Conservation (phyloP, 2,888 invertebrate species). For the Oxyteleia sp. region DNA sequence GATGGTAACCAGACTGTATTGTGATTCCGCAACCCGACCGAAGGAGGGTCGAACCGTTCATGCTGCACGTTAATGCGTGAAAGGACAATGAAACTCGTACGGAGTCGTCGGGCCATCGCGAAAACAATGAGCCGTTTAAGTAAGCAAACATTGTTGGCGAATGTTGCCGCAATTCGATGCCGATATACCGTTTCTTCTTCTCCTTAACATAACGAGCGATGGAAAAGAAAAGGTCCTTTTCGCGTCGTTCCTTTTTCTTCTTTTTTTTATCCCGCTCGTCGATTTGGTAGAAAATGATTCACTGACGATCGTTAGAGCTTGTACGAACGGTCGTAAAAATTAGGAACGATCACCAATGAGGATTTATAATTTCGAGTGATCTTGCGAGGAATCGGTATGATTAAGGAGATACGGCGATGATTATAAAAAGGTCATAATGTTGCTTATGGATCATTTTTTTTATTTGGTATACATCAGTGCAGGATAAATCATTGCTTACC, state of each 20-base stretch:
- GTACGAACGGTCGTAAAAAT: constrained; percentile 28
- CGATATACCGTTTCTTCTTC: constrained; percentile 53
- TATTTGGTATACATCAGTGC: no score
- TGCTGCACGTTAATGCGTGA: constrained; percentile 73
- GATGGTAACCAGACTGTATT: constrained; percentile 64
- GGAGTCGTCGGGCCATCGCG: constrained; percentile 63
- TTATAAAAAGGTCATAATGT: no score
- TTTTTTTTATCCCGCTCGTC: neutral
- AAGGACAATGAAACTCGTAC: constrained; percentile 72
- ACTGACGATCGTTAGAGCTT: constrained; percentile 12
- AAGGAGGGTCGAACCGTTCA: constrained; percentile 63
- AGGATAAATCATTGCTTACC: no score
- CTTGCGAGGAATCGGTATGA: neutral
- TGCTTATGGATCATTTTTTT: no score
- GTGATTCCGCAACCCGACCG: constrained; percentile 59
- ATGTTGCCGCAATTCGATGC: constrained; percentile 68
- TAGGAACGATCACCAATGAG: constrained; percentile 18
- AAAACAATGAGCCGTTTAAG: constrained; percentile 72
- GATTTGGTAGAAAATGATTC: constrained; percentile 13
- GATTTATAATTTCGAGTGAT: neutral
- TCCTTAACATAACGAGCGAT: constrained; percentile 44
- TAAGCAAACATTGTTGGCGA: constrained; percentile 66
- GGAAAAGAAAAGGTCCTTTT: constrained; percentile 1
- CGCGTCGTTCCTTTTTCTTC: neutral
- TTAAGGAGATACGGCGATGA: no score